Evolutionary conservation across 2,113 vertebrate genomes (phyloP).

Genomic region (Oryctolagus cuniculus): DNA sequence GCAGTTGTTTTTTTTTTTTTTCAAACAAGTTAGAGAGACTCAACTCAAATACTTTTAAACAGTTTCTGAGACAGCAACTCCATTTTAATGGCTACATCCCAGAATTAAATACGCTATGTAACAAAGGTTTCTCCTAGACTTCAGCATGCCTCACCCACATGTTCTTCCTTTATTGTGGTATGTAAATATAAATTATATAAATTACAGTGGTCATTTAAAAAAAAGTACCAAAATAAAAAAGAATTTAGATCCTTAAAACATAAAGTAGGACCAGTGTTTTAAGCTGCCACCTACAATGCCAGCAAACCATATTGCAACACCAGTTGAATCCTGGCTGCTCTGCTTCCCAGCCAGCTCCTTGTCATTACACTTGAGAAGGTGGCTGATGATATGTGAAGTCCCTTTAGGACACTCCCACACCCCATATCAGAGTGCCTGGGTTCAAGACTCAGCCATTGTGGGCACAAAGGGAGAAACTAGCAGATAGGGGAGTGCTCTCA

Average conservation of each 20-base stretch:
- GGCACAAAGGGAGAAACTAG: no score
- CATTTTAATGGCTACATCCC: background rate
- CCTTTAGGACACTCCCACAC: no score
- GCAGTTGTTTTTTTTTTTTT: background rate
- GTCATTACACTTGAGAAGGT: no score
- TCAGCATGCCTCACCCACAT: background rate
- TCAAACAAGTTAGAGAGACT: background rate
- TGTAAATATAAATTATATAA: conserved; percentile 34
- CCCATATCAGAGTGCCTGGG: no score
- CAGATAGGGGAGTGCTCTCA: no score
- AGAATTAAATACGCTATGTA: background rate
- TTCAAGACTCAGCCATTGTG: no score
- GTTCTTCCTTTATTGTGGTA: background rate
- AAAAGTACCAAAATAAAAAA: background rate
- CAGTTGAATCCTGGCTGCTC: no score
- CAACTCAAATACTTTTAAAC: conserved; percentile 9
- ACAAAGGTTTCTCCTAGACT: background rate
- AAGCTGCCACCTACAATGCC: no score
- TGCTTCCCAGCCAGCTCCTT: no score
- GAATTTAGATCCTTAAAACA: background rate
- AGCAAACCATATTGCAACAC: no score
- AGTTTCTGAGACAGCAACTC: background rate
- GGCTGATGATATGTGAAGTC: no score
- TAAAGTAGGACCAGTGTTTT: background rate
- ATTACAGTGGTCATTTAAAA: background rate